Evolutionary conservation across 2,888 invertebrate genomes (phyloP), one percentile per base, ranked within the genome.

Genomic region (Pelosia muscerda): DNA sequence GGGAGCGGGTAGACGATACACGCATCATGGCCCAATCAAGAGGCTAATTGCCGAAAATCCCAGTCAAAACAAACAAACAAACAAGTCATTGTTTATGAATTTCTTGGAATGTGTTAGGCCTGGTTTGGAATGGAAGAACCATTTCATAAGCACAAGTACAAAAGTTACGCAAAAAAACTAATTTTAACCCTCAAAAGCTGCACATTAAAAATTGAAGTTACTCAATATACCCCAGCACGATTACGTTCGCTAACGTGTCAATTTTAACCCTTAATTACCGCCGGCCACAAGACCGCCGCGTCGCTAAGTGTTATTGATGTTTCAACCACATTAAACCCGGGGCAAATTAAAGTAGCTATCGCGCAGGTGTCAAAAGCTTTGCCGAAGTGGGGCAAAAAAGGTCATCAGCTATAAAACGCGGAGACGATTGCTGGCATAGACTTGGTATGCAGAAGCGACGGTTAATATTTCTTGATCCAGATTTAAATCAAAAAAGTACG

Each of bases 341-440:
- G 87, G 90, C 86, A 88, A 91, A 91, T 91, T 90, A 88, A 90
- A 89, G 88, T 86, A 86, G 88, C 88, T 88, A 89, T 89, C 86
- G 81, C 82, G 93, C 94, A 94, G 93, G 94, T 93, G 93, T 93
- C 94, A 94, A 92, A 92, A 91, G 90, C 88, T 88, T 83, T 86
- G 86, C 88, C 88, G 88, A 84, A 89, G 87, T 87, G 86, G 84
- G 80, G 86, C 90, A 93, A 94, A 94, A 94, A 94, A 91, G 91
- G 87, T 92, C 92, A 94, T 93, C 94, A 93, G 88, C 83, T 79
- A 85, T 86, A 87, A 89, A 88, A 87, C 88, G 85, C 78, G 85
- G 81, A 79, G 82, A 81, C 81, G 86, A 87, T 86, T 83, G 86
- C 71, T 72, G 78, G 25, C 89, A 88, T 72, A 89, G 91, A 89